A percentile compares a stretch with the other conserved stretches of the same genome.
These are phyloP conservation scores for Mystacides longicornis DNA, from an alignment of 2,888 invertebrate genomes.

Conservation along the genomic window DNA sequence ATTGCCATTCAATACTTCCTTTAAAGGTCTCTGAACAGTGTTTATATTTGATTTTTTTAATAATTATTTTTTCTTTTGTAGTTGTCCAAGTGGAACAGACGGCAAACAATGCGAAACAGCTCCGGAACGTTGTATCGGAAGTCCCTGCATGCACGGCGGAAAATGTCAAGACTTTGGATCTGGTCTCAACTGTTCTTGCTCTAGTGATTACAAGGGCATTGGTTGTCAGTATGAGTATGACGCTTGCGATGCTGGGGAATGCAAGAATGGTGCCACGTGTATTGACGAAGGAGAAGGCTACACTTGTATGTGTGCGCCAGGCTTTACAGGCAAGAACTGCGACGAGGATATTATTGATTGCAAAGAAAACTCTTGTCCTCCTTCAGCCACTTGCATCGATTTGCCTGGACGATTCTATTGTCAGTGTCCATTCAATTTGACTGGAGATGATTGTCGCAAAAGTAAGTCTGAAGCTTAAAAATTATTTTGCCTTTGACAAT, in stretches of 20 bases:
- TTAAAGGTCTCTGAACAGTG: neutral
- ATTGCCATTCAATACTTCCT: slow-evolving; percentile 18
- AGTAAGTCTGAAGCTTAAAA: slow-evolving; percentile 49
- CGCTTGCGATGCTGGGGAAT: slow-evolving; percentile 83
- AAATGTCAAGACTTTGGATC: slow-evolving; percentile 94
- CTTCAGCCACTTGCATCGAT: slow-evolving; percentile 88
- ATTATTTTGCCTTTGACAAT: neutral
- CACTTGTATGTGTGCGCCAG: slow-evolving; percentile 78
- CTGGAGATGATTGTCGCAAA: slow-evolving; percentile 94
- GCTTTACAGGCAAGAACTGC: slow-evolving; percentile 74
- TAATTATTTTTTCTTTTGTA: slow-evolving; percentile 32
- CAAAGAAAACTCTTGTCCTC: slow-evolving; percentile 89
- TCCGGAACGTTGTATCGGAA: slow-evolving; percentile 88
- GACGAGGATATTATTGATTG: slow-evolving; percentile 88
- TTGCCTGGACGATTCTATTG: slow-evolving; percentile 87
- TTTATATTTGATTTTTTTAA: neutral
- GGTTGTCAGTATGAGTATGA: slow-evolving; percentile 93
- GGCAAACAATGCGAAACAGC: slow-evolving; percentile 96
- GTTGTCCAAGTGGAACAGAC: slow-evolving; percentile 90
- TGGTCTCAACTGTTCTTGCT: slow-evolving; percentile 89
- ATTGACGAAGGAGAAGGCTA: slow-evolving; percentile 79
- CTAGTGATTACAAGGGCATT: slow-evolving; percentile 75
- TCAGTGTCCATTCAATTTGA: slow-evolving; percentile 93
- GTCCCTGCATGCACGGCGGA: slow-evolving; percentile 93
- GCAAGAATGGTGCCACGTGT: slow-evolving; percentile 90